Percentiles rank a stretch among this genome's conserved stretches.
Conservation (phyloP, 2,888 invertebrate genomes). For the Piscicola geometra region DNA sequence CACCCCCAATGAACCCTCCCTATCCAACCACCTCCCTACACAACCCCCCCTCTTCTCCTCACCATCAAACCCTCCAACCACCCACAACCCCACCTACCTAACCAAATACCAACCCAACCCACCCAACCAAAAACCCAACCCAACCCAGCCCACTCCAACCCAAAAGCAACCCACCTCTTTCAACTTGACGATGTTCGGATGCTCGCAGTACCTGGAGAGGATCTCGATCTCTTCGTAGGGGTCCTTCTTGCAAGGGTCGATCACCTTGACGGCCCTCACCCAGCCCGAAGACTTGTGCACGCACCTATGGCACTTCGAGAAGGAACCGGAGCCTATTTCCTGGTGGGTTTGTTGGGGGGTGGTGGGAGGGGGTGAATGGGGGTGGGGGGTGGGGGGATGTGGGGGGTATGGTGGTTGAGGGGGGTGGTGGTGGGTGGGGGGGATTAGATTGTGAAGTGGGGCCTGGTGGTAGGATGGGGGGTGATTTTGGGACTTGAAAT, state of each 20-base stretch:
- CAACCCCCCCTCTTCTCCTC: too few species aligned
- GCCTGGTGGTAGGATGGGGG: too few species aligned
- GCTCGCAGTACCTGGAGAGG: slow-evolving; percentile 84
- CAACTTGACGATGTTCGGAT: slow-evolving; percentile 86
- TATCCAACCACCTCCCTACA: neutral
- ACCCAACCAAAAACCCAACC: neutral
- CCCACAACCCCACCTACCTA: slow-evolving; percentile 6
- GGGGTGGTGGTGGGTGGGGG: neutral
- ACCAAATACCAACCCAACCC: neutral
- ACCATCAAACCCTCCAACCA: neutral
- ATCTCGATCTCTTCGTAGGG: slow-evolving; percentile 97
- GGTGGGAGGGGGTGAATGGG: neutral
- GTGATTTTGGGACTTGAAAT: too few species aligned
- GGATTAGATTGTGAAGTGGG: neutral
- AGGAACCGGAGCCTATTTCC: slow-evolving; percentile 84
- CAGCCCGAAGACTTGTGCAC: slow-evolving; percentile 79
- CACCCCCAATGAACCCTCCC: neutral
- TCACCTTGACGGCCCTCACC: slow-evolving; percentile 94
- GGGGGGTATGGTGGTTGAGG: neutral
- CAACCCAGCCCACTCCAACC: neutral
- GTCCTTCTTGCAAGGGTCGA: slow-evolving; percentile 84
- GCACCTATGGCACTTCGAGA: slow-evolving; percentile 85
- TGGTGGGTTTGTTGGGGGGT: slow-evolving; percentile 44
- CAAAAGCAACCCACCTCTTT: slow-evolving; percentile 67
- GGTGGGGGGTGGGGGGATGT: neutral